Percentiles rank a stretch among this genome's conserved stretches.
phyloP scores from a whole-genome alignment of 2,113 vertebrate species.

The Piprites chloris region DNA sequence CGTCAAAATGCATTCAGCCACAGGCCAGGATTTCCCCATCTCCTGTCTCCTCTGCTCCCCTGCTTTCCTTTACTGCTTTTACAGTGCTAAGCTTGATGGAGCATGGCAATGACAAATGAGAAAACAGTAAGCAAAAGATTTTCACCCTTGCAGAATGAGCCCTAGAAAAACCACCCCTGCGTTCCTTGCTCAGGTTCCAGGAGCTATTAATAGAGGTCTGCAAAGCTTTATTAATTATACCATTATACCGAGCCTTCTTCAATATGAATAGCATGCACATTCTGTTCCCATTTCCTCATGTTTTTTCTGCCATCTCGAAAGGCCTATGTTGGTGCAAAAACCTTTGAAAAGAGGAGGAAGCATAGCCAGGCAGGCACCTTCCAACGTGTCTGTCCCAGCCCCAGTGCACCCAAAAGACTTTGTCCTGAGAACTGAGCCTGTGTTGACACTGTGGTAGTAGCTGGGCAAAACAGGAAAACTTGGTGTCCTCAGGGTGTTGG shows the following conservation, averaged over 20 bases:
- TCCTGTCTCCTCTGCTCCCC: neutral
- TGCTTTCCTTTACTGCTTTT: slow-evolving; percentile 40
- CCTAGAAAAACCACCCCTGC: neutral
- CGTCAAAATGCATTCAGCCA: neutral
- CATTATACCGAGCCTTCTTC: neutral
- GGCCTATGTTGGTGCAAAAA: neutral
- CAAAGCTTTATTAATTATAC: slow-evolving; percentile 36
- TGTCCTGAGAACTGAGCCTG: neutral
- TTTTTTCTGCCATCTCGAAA: slow-evolving; percentile 28
- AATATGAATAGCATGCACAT: neutral
- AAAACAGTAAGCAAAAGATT: slow-evolving; percentile 54
- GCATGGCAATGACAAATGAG: slow-evolving; percentile 23
- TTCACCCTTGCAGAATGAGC: neutral
- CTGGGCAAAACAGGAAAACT: neutral
- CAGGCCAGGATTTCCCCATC: neutral
- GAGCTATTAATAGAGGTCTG: slow-evolving; percentile 41
- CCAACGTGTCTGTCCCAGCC: neutral
- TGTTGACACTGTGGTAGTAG: neutral
- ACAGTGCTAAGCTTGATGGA: slow-evolving; percentile 32
- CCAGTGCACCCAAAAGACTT: neutral
- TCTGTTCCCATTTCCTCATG: neutral
- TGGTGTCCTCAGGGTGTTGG: neutral
- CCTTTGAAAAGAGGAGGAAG: neutral
- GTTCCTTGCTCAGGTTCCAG: neutral
- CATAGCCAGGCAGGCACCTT: neutral